Conservation (phyloP, 2,797 vertebrate genomes). For the Eulemur rubriventer region DNA sequence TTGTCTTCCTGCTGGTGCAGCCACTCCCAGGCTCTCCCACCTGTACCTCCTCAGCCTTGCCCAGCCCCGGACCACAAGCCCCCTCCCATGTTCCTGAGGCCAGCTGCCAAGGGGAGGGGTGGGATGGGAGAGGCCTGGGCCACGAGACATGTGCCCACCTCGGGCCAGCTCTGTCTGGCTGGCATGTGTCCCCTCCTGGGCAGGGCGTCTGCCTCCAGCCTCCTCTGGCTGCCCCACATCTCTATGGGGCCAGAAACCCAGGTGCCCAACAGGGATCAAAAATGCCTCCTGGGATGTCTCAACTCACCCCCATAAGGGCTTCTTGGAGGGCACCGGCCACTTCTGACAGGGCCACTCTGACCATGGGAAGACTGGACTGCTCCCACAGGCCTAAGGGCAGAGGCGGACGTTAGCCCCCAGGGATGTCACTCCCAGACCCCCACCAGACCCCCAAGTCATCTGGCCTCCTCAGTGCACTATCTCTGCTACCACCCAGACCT, state of each 20-base stretch:
- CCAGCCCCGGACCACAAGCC: background rate
- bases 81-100: background rate
- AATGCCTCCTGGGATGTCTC: background rate
- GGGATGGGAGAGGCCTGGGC: background rate
- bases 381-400: background rate
- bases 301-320: background rate
- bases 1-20: background rate
- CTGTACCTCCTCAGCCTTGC: background rate
- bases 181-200: accelerated
- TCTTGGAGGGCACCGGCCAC: background rate
- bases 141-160: accelerated
- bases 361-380: background rate
- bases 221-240: background rate
- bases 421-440: background rate
- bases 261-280: accelerated
- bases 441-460: background rate
- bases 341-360: background rate
- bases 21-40: background rate
- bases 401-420: background rate
- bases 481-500: background rate
- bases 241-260: accelerated
- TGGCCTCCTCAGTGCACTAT: background rate
- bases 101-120: background rate
- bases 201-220: background rate
- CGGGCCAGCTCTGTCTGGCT: background rate